Evolutionary conservation across 2,888 invertebrate species (phyloP), one percentile per base, ranked within the genome.

Genomic region (Peribatodes rhomboidaria): DNA sequence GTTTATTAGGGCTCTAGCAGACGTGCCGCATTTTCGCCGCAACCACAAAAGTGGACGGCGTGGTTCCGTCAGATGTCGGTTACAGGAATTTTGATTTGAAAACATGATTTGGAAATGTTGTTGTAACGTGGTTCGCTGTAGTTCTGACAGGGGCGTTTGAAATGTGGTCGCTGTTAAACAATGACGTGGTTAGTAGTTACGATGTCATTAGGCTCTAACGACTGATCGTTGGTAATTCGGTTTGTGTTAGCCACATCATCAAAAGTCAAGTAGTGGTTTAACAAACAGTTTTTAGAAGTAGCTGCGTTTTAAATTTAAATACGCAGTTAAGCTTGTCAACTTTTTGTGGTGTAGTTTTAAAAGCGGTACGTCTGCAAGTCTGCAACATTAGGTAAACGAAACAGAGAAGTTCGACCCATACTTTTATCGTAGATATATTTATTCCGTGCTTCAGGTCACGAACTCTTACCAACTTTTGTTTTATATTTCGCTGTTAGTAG

Each of bases 391-490:
- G 20, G 22, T 27, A 49, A 49, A 33, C 31, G 49, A 49, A 49
- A 33, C 33, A 31, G 10, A 55, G 31, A 42, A 41, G 55, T 53
- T 53, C 1, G 2, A 10, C 37, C 47, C 9, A 10, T 39, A 37
- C 22, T 39, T 53, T 39, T 11, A 22, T 22, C 22, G 39, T 22
- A 39, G 39, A 37, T 39, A 14, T 22, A 20, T 20, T 52, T 39
- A 16, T 50, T 11, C 31, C 50, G 18, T 50, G 39, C 9, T 37
- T 39, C 39, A 14, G 52, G 50, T 50, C 53, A 39, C 53, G 39
- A 53, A 39, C 22, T 39, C 22, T 6, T n/a, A 14, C 0, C 52
- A 37, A 52, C 37, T 52, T 50, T 50, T 14, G 20, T 53, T 53
- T 53, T 53, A 53, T 53, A 37, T 13, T 39, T 22, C 22, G 37